These are phyloP conservation scores for Crocidura indochinensis DNA, from an alignment of 2,797 vertebrate genomes.

Conservation along the genomic window DNA sequence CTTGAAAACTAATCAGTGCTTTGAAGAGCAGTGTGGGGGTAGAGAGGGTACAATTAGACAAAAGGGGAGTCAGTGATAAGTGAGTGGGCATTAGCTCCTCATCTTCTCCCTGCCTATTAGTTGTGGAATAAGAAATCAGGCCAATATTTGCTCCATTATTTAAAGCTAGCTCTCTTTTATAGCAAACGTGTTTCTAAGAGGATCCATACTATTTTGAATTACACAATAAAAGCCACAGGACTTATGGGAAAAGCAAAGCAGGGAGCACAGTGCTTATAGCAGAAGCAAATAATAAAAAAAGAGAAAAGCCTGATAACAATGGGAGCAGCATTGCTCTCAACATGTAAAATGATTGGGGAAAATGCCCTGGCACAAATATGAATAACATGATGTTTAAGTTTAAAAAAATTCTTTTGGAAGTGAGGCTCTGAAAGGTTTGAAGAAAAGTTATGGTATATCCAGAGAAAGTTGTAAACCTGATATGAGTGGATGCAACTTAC, in stretches of 20 bases:
- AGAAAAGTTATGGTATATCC: not conserved
- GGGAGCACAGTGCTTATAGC: not conserved
- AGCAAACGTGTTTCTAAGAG: not conserved
- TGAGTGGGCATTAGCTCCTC: not conserved
- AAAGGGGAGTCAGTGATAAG: not conserved
- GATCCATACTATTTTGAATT: not conserved
- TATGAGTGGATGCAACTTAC: fast-evolving
- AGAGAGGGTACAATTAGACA: not conserved
- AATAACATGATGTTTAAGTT: not conserved
- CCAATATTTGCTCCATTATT: not conserved
- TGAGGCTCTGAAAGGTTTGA: fast-evolving
- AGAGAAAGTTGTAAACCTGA: fast-evolving
- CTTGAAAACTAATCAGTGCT: not conserved
- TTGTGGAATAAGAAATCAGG: not conserved
- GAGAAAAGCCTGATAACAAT: not conserved
- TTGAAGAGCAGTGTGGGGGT: too few relatives aligned
- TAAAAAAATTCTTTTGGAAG: not conserved
- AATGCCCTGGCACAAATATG: too few relatives aligned
- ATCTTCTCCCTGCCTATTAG: not conserved
- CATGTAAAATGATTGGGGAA: not conserved
- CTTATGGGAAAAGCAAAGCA: not conserved
- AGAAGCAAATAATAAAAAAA: not conserved
- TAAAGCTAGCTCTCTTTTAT: not conserved
- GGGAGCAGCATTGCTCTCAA: not conserved
- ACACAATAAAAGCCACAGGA: not conserved